phyloP scores from a whole-genome alignment of 2,113 vertebrate genomes.

The Xyrauchen texanus region DNA sequence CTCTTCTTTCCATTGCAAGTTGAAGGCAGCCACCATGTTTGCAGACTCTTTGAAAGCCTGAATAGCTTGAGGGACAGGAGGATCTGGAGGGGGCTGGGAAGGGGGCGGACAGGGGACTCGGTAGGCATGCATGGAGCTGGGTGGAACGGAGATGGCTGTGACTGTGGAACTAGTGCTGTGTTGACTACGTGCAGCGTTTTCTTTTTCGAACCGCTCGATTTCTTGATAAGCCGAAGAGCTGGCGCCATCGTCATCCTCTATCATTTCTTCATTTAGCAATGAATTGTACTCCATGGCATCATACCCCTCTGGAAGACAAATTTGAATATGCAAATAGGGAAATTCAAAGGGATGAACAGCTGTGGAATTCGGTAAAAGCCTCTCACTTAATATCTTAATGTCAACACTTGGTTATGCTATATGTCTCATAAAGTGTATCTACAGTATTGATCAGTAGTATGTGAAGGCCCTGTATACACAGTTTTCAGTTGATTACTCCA shows the following conservation, averaged over 20 bases:
- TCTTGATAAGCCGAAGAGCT: conserved; percentile 80
- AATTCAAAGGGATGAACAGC: conserved; percentile 75
- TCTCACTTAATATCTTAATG: conserved; percentile 3
- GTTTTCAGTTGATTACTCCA: not conserved
- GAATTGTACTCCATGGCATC: conserved; percentile 79
- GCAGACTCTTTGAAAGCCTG: conserved; percentile 82
- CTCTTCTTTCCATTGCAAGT: conserved; percentile 82
- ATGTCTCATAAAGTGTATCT: not conserved
- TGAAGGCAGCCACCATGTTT: conserved; percentile 81
- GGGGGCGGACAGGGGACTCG: conserved; percentile 69
- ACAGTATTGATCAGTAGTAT: conserved; percentile 14
- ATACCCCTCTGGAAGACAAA: conserved; percentile 83
- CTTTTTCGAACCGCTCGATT: conserved; percentile 76
- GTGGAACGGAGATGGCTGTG: conserved; percentile 78
- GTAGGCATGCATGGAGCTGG: conserved; percentile 72
- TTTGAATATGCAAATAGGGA: conserved; percentile 73
- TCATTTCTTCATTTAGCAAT: conserved; percentile 81
- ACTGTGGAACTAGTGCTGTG: conserved; percentile 83
- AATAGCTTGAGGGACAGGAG: conserved; percentile 76
- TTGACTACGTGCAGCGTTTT: conserved; percentile 77
- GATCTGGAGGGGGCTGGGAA: conserved; percentile 68
- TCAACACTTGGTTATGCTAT: conserved; percentile 20
- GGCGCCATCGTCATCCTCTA: conserved; percentile 80
- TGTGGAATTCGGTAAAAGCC: conserved; percentile 62
- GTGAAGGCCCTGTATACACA: conserved; percentile 46